A percentile compares a stretch with the other conserved stretches of the same genome.
Evolutionary conservation across 2,888 invertebrate genomes (phyloP).

Genomic region (Dyspetes luteomarginatus): DNA sequence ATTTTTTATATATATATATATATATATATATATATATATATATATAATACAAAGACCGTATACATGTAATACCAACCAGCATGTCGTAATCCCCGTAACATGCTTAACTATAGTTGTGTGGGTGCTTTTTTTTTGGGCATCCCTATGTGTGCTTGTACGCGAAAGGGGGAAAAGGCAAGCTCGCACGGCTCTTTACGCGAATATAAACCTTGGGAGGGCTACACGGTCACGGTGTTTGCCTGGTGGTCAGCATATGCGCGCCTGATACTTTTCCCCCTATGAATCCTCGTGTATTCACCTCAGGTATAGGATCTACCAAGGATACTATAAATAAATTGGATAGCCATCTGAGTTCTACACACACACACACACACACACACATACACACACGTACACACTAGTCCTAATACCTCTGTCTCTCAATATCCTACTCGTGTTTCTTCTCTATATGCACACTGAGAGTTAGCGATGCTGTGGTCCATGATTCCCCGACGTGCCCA

Average conservation of each 20-base stretch:
- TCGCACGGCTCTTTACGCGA: conserved; percentile 55
- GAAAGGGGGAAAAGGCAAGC: conserved; percentile 7
- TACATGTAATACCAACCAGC: no score
- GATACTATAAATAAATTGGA: conserved; percentile 64
- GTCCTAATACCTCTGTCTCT: neutral
- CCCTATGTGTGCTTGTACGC: no score
- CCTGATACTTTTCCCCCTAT: conserved; percentile 6
- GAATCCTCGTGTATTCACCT: conserved; percentile 2
- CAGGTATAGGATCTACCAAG: neutral
- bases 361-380: no score
- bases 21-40: neutral
- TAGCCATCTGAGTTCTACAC: conserved; percentile 55
- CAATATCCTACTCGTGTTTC: neutral
- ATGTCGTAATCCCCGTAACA: no score
- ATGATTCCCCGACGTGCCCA: no score
- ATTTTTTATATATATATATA: neutral
- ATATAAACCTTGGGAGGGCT: conserved; percentile 53
- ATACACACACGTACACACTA: no score
- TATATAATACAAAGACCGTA: neutral
- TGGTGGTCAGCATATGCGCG: conserved; percentile 28
- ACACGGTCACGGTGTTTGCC: conserved; percentile 37
- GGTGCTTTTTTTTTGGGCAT: no score
- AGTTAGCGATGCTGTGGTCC: neutral
- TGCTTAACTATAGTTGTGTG: no score
- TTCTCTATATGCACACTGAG: neutral